These are phyloP conservation scores for Saccostrea echinata DNA, from an alignment of 1,140 invertebrate species.

Conservation along the genomic window DNA sequence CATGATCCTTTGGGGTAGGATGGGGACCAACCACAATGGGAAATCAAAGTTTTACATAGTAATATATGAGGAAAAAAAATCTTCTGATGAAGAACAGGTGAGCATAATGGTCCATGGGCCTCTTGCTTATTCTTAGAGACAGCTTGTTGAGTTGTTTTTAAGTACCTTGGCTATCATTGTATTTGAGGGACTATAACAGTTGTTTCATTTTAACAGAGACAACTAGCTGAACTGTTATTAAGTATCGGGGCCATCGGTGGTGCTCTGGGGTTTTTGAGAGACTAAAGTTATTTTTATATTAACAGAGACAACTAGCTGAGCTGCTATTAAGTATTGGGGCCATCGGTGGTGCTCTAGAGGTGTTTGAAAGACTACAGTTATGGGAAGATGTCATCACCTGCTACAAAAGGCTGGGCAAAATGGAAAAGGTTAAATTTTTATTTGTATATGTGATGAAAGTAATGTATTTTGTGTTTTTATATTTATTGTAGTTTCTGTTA, in stretches of 20 bases:
- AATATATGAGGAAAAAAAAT: no score
- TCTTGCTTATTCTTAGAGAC: no score
- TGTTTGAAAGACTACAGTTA: constrained; percentile 89
- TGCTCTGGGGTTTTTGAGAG: constrained; percentile 90
- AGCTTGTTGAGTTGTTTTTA: constrained; percentile 69
- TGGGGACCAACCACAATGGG: no score
- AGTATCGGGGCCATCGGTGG: constrained; percentile 90
- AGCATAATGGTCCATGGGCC: no score
- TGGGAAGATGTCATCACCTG: constrained; percentile 97
- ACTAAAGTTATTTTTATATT: constrained; percentile 84
- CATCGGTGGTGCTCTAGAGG: constrained; percentile 91
- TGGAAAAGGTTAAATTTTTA: constrained; percentile 86
- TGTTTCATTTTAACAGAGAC: constrained; percentile 81
- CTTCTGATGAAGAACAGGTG: no score
- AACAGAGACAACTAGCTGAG: constrained; percentile 87
- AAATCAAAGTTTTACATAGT: no score
- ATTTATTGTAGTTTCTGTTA: neutral
- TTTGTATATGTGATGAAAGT: neutral
- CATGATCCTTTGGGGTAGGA: no score
- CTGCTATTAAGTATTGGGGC: constrained; percentile 90
- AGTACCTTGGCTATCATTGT: constrained; percentile 91
- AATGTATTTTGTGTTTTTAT: neutral
- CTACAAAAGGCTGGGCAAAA: constrained; percentile 90
- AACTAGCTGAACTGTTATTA: constrained; percentile 89
- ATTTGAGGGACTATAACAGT: constrained; percentile 87